Conservation (phyloP, 2,797 vertebrate genomes). For the Ptychobarbus kaznakovi region DNA sequence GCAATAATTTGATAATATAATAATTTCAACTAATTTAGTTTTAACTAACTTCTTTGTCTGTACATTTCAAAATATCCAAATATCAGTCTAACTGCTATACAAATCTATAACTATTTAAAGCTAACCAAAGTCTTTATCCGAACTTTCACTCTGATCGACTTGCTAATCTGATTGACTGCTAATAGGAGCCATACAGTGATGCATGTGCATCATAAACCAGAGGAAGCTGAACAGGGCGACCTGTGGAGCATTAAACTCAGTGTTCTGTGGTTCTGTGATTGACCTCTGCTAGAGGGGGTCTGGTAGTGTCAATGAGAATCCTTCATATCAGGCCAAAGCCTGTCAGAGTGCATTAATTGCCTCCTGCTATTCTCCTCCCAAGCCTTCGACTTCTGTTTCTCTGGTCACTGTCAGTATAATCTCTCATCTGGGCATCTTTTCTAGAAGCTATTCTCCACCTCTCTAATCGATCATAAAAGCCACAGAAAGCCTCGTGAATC, state of each 20-base stretch:
- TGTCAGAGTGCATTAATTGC: constrained; percentile 41
- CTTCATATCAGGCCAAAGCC: constrained; percentile 40
- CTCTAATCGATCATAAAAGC: constrained; percentile 38
- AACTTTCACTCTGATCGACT: neutral
- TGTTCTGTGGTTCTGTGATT: constrained; percentile 38
- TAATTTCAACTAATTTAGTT: neutral
- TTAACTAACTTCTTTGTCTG: neutral
- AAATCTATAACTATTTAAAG: neutral
- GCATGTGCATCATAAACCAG: constrained; percentile 38
- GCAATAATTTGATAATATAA: neutral
- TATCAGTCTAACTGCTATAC: neutral
- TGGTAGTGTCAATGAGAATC: constrained; percentile 44
- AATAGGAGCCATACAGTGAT: constrained; percentile 34
- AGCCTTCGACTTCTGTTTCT: constrained; percentile 25
- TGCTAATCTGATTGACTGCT: constrained; percentile 22
- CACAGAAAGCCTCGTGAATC: constrained; percentile 23
- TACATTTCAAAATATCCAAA: neutral
- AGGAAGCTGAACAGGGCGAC: constrained; percentile 41
- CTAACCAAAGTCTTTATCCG: neutral
- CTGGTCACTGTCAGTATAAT: constrained; percentile 22
- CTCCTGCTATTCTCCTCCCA: constrained; percentile 18
- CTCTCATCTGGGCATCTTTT: constrained; percentile 23
- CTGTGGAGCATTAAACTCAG: constrained; percentile 44
- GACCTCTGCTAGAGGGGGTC: constrained; percentile 49
- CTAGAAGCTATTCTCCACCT: neutral